These are phyloP conservation scores for Scolopax mira DNA, from an alignment of 2,113 vertebrate species.

Conservation along the genomic window DNA sequence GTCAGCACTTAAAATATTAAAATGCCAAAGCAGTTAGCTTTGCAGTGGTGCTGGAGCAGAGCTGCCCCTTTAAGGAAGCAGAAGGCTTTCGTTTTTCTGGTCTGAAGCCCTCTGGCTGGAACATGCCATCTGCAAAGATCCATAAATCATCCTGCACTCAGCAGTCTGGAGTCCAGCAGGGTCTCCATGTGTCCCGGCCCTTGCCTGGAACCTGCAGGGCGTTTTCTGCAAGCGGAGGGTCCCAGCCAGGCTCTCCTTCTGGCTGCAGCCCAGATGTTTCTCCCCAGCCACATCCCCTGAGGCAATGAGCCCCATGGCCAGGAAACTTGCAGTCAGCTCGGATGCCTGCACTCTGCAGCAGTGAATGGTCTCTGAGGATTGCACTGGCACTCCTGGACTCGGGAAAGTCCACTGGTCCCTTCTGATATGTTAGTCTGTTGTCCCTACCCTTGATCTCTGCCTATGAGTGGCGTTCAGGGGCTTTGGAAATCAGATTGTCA, in stretches of 20 bases:
- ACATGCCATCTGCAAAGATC: neutral
- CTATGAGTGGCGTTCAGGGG: neutral
- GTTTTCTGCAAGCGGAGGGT: neutral
- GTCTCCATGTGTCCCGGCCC: neutral
- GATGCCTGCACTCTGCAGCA: neutral
- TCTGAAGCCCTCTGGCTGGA: conserved; percentile 21
- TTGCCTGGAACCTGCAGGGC: neutral
- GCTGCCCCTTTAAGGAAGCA: conserved; percentile 1
- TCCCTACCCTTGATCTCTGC: neutral
- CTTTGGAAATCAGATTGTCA: neutral
- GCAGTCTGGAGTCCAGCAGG: conserved; percentile 29
- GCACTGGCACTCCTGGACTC: neutral
- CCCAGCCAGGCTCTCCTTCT: neutral
- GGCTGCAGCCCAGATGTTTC: neutral
- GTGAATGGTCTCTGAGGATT: neutral
- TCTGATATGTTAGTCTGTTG: neutral
- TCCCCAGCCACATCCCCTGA: neutral
- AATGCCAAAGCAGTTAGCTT: neutral
- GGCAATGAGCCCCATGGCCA: neutral
- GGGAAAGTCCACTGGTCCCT: fast-evolving
- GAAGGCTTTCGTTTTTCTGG: neutral
- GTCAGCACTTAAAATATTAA: conserved; percentile 32
- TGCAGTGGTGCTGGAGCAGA: neutral
- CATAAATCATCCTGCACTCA: neutral
- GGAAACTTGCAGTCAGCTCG: neutral